A percentile compares a stretch with the other conserved stretches of the same genome.
phyloP scores from a whole-genome alignment of 2,888 invertebrate species.

The Andrena marginata region DNA sequence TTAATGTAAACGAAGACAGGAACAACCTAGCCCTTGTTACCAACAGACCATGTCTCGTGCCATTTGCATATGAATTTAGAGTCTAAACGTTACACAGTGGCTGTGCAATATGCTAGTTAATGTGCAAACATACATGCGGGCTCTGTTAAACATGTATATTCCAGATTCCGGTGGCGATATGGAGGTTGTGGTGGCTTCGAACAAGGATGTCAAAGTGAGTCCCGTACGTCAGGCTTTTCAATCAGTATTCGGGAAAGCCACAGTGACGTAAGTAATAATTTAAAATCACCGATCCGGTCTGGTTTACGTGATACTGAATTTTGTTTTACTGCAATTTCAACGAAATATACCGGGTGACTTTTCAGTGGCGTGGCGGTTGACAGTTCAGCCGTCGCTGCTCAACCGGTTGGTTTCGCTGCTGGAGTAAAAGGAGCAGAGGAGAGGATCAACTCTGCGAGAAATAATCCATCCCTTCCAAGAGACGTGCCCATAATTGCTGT shows the following conservation, averaged over 20 bases:
- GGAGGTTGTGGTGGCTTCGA: conserved; percentile 91
- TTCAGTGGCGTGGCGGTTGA: conserved; percentile 88
- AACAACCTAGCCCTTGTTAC: conserved; percentile 1
- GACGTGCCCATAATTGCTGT: conserved; percentile 90
- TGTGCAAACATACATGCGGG: conserved; percentile 66
- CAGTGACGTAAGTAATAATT: conserved; percentile 88
- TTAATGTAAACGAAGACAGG: conserved; percentile 8
- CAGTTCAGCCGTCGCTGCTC: conserved; percentile 88
- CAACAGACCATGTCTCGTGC: background rate
- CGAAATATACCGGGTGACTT: background rate
- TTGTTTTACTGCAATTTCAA: background rate
- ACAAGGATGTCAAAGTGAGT: conserved; percentile 91
- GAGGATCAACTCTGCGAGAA: conserved; percentile 88
- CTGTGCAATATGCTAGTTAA: conserved; percentile 65
- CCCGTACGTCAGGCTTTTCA: conserved; percentile 93
- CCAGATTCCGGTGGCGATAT: conserved; percentile 93
- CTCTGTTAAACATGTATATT: conserved; percentile 77
- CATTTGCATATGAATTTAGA: conserved; percentile 17
- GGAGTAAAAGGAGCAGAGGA: conserved; percentile 92
- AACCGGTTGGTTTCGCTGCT: conserved; percentile 92
- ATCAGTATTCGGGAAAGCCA: conserved; percentile 92
- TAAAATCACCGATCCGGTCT: background rate
- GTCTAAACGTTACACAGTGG: background rate
- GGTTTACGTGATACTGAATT: background rate
- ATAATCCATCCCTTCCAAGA: conserved; percentile 87